These are phyloP conservation scores for Drosophila persimilis DNA, from an alignment of 1,140 invertebrate species.

Conservation along the genomic window DNA sequence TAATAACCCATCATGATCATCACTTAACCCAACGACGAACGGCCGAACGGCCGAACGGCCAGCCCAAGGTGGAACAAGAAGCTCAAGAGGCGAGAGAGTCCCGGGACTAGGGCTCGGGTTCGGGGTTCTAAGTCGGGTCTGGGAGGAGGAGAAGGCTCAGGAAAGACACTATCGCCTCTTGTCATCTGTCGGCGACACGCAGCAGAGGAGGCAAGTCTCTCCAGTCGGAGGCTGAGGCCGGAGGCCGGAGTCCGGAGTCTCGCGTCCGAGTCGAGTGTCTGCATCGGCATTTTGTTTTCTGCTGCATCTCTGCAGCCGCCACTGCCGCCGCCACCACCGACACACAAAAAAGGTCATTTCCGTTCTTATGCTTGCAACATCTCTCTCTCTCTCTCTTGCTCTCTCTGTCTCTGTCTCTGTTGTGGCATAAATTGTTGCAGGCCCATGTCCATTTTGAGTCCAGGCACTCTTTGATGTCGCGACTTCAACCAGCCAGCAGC, in stretches of 20 bases:
- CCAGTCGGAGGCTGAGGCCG: too few species aligned
- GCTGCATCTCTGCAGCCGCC: slow-evolving; percentile 19
- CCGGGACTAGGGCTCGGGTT: too few species aligned
- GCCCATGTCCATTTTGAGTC: slow-evolving; percentile 79
- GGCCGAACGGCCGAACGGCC: not conserved
- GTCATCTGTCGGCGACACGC: slow-evolving; percentile 78
- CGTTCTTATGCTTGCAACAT: slow-evolving; percentile 51
- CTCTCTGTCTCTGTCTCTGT: not conserved
- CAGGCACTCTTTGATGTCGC: slow-evolving; percentile 81
- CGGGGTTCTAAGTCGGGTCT: slow-evolving; percentile 17
- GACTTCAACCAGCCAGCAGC: slow-evolving; percentile 34
- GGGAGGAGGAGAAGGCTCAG: slow-evolving; percentile 34
- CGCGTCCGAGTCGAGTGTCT: slow-evolving; percentile 25
- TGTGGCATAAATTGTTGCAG: slow-evolving; percentile 79
- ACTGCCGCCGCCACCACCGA: slow-evolving; percentile 11
- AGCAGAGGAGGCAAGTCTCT: slow-evolving; percentile 1
- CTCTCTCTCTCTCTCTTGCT: slow-evolving; percentile 14
- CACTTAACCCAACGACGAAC: slow-evolving; percentile 53
- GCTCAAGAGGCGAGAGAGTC: not conserved
- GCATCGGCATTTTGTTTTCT: slow-evolving; percentile 72
- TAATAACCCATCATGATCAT: slow-evolving; percentile 82
- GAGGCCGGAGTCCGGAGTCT: not conserved
- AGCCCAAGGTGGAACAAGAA: slow-evolving; percentile 17
- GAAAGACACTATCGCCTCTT: slow-evolving; percentile 74
- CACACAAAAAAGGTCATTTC: slow-evolving; percentile 74